Evolutionary conservation across 2,888 invertebrate genomes (phyloP).

Genomic region (Drosophila niveifrons): DNA sequence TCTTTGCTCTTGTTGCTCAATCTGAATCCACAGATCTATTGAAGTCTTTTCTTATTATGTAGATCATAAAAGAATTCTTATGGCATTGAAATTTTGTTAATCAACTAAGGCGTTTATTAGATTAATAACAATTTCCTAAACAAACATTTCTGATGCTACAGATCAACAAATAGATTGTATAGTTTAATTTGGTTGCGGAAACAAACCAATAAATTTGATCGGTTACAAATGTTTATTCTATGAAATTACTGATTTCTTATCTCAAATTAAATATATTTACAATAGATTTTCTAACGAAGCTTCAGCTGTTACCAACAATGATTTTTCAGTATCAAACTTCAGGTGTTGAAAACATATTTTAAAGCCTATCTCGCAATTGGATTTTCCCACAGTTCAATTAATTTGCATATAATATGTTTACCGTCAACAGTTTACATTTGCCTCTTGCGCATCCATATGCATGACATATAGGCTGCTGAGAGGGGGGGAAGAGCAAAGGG

Average conservation of each 20-base stretch:
- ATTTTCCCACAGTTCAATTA: conserved; percentile 28
- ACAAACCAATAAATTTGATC: no score
- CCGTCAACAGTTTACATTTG: background rate
- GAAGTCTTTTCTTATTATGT: background rate
- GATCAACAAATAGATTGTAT: background rate
- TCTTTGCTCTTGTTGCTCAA: background rate
- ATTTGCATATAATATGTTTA: conserved; percentile 26
- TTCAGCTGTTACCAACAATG: background rate
- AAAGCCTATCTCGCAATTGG: conserved; percentile 7
- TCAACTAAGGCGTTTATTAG: background rate
- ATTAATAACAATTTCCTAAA: background rate
- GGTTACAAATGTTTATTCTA: no score
- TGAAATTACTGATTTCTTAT: background rate
- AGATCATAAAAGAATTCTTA: background rate
- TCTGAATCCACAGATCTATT: background rate
- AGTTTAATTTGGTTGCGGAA: no score
- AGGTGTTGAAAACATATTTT: background rate
- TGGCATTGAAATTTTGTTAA: background rate
- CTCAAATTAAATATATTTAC: background rate
- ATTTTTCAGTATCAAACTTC: background rate
- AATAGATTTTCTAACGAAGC: background rate
- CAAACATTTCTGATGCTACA: background rate
- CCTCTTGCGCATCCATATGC: conserved; percentile 20
- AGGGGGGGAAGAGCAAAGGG: background rate
- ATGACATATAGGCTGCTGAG: conserved; percentile 1